Conservation (phyloP, 2,113 vertebrate genomes). For the Corynorhinus townsendii region DNA sequence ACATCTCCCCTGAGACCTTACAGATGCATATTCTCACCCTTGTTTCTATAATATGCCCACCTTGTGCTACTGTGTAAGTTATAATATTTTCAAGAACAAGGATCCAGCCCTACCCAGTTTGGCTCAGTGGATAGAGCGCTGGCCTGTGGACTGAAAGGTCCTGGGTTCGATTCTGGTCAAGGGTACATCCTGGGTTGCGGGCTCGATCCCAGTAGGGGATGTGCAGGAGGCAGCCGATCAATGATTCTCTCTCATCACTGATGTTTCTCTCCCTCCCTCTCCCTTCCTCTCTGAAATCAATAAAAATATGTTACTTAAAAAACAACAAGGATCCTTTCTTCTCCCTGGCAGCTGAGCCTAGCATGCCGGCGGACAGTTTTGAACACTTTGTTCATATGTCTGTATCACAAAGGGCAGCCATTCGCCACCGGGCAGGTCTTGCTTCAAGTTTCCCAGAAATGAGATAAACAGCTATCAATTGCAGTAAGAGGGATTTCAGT, state of each 20-base stretch:
- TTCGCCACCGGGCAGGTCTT: not conserved
- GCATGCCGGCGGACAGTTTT: not conserved
- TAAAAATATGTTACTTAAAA: too few species aligned
- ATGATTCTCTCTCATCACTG: too few species aligned
- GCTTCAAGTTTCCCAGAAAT: not conserved
- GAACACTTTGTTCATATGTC: not conserved
- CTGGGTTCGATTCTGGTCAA: too few species aligned
- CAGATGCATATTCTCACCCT: not conserved
- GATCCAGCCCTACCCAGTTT: too few species aligned
- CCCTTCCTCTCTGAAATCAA: too few species aligned
- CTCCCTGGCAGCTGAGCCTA: not conserved
- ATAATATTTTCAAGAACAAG: not conserved
- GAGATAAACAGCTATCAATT: not conserved
- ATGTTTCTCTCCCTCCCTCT: too few species aligned
- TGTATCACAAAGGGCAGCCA: not conserved
- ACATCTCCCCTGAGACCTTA: not conserved
- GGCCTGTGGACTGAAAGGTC: too few species aligned
- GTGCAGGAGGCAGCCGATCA: too few species aligned
- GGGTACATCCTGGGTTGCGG: too few species aligned
- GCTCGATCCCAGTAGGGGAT: too few species aligned
- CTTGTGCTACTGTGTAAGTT: not conserved
- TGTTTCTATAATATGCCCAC: not conserved
- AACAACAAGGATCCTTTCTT: not conserved
- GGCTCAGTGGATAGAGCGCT: too few species aligned
- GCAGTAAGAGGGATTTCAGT: not conserved